Evolutionary conservation across 2,888 invertebrate species (phyloP).

Genomic region (Heterodera filipjevi): DNA sequence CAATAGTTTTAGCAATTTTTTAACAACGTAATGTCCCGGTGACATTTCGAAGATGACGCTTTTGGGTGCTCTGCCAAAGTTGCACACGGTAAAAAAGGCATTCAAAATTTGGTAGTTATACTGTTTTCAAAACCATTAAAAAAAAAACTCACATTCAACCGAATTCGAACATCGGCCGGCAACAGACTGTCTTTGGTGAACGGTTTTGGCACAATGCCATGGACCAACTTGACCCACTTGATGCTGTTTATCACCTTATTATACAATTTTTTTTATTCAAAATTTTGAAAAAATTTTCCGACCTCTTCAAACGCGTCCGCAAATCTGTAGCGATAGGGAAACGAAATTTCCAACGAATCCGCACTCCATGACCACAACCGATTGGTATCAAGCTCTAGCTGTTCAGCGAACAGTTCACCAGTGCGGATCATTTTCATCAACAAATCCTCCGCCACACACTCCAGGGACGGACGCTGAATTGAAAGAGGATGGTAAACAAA

Average conservation of each 20-base stretch:
- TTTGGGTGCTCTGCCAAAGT: too few species aligned
- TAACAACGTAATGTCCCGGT: too few species aligned
- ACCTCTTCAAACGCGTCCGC: constrained; percentile 49
- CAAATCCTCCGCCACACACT: constrained; percentile 33
- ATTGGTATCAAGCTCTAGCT: constrained; percentile 57
- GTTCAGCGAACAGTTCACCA: constrained; percentile 8
- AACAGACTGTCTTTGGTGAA: constrained; percentile 76
- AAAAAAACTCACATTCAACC: constrained; percentile 71
- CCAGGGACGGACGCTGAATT: neutral
- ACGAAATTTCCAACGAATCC: constrained; percentile 62
- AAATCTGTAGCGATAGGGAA: constrained; percentile 64
- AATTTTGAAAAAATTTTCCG: too few species aligned
- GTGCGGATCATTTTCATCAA: constrained; percentile 45
- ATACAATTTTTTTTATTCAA: too few species aligned
- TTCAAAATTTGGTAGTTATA: too few species aligned
- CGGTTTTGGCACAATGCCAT: constrained; percentile 70
- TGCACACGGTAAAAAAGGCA: too few species aligned
- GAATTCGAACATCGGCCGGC: constrained; percentile 86
- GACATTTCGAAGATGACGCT: too few species aligned
- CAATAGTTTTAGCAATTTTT: too few species aligned
- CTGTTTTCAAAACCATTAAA: too few species aligned
- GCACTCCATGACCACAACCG: constrained; percentile 66
- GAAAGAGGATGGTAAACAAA: too few species aligned
- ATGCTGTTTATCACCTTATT: constrained; percentile 77
- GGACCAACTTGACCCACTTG: constrained; percentile 87